Base-by-base conservation (phyloP, 1,140 invertebrate genomes). In the Chlorops oryzae region DNA sequence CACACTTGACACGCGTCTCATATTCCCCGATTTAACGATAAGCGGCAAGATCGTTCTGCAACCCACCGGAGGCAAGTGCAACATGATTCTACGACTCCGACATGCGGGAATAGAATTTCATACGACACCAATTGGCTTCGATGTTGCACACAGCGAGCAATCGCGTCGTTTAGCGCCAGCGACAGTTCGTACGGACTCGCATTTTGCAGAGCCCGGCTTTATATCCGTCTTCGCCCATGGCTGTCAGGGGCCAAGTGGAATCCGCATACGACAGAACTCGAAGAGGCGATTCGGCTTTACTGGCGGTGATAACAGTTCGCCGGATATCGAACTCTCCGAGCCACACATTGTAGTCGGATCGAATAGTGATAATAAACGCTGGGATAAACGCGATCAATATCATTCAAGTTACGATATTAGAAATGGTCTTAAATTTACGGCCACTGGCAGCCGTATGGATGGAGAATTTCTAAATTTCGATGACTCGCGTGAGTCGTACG, bases 151-250 rank as follows among this genome's bases (percentile, higher is more conserved):
- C 1, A 45, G 54, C 12, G 66, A 70, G 38, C 60, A 69, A 38
- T 65, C 63, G 0, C 54, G 62, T 2, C 47, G 65, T 72, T 49
- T 73, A 73, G 83, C 83, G 2, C 79, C 84, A 54, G 84, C 87
- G 63, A 81, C 85, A 25, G 84, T 89, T 3, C 80, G 84, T 62
- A 89, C 87, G 0, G 85, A 88, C 57, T 87, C 86, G 0, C 87
- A 87, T 58, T 89, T 89, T 54, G 77, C 88, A 1, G 86, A 90
- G 61, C 87, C 86, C 0, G 82, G 86, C 22, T 89, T 88, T 53
- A 84, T 88, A 18, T 88, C 85, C 12, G 85, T 90, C 1, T 89
- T 89, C 61, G 87, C 87, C 1, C 88, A 89, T 43, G 86, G 85
- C 2, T 90, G 87, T 61, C 79, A 84, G 59, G 78, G 65, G 40